Evolutionary conservation across 1,140 invertebrate species (phyloP).

Genomic region (Drosophila takahashii): DNA sequence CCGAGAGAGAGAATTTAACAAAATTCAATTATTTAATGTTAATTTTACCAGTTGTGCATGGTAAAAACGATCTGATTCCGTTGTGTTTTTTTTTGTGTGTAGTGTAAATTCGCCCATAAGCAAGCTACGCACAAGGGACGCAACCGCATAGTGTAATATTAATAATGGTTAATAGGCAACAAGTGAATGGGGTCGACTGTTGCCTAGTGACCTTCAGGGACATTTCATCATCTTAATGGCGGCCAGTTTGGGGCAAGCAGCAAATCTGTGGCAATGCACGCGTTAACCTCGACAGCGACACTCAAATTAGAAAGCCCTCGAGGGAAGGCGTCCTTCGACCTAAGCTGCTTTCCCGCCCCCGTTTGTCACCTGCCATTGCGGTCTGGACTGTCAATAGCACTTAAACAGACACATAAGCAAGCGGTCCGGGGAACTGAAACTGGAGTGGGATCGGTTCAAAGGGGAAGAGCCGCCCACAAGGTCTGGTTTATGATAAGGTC

Average conservation of each 20-base stretch:
- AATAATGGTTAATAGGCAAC: conserved; percentile 78
- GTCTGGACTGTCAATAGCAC: conserved; percentile 47
- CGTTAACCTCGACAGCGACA: conserved; percentile 47
- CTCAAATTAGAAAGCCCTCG: conserved; percentile 49
- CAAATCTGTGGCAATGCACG: conserved; percentile 52
- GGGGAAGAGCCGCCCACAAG: conserved; percentile 19
- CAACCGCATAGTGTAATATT: conserved; percentile 56
- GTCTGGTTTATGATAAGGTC: conserved; percentile 34
- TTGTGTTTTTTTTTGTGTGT: too few species aligned
- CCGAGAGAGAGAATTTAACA: too few species aligned
- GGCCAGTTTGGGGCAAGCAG: background rate
- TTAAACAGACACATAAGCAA: conserved; percentile 44
- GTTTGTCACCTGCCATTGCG: conserved; percentile 32
- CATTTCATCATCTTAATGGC: conserved; percentile 78
- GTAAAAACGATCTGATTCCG: too few species aligned
- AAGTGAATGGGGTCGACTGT: conserved; percentile 46
- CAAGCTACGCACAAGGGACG: conserved; percentile 16
- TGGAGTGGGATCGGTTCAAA: background rate
- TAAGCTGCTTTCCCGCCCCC: conserved; percentile 20
- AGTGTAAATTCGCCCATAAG: background rate
- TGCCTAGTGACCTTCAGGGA: conserved; percentile 51
- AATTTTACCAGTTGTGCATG: too few species aligned
- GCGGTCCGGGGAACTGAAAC: background rate
- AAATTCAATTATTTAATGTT: too few species aligned
- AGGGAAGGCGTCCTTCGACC: conserved; percentile 10